Evolutionary conservation across 1,140 invertebrate genomes (phyloP), one percentile per base, ranked within the genome.

Genomic region (Ericerus pela): DNA sequence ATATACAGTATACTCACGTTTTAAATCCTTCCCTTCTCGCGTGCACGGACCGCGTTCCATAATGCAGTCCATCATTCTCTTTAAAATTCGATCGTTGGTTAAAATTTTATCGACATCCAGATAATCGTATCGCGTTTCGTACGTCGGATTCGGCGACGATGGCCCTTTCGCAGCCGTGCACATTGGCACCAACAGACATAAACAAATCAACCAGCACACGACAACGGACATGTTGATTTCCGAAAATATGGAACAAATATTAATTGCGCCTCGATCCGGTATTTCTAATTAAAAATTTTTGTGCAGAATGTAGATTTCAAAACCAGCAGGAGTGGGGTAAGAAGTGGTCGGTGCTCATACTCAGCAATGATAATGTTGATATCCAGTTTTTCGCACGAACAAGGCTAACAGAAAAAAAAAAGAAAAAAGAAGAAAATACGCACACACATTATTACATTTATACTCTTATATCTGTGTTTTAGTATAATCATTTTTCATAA

Each of bases 61-160:
- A 26, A 77, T 62, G 65, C 76, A 78, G 31, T 73, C 72, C 41
- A 74, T 66, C 58, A 77, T 76, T 57, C 68, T 71, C 53, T 68
- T 70, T 10, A 76, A 56, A 20, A 77, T 66, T 53, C 76, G 64
- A 6, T 74, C 68, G 61, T 69, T 78, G 12, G 60, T 65, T 37
- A 77, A 65, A 16, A 78, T 68, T 26, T 62, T 28, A 30, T 77
- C 70, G 16, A 78, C 65, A 60, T 78, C 71, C 29, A 78, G 59
- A 59, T 72, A 68, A 62, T 78, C 76, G 61, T 75, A 77, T 60
- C 73, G 74, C 4, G 71, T 75, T 0, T 73, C 71, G 59, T 76
- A 77, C 14, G 60, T 24, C 0, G 57, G 31, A 2, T 26, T 54
- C 20, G 22, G 41, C 2, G 41, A 18, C 4, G 8, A 10, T 24